phyloP scores from a whole-genome alignment of 1,140 invertebrate genomes.

The Telenomus remus region DNA sequence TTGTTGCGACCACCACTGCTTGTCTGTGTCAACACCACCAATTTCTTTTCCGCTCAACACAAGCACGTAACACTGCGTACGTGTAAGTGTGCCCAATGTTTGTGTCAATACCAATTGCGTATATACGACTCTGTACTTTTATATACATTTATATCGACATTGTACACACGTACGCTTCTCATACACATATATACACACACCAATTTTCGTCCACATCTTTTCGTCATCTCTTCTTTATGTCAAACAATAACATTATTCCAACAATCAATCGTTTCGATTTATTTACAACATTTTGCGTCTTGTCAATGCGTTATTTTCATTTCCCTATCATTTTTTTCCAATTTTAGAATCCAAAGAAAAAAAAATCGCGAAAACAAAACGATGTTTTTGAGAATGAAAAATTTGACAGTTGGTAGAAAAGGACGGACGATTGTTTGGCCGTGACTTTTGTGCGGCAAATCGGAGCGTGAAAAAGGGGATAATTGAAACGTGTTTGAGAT shows the following conservation, averaged over 20 bases:
- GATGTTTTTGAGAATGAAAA: constrained; percentile 2
- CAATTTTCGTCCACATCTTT: background rate
- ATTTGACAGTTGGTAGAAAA: constrained; percentile 13
- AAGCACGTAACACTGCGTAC: constrained; percentile 3
- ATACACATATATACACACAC: background rate
- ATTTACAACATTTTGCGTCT: too few species aligned
- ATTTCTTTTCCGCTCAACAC: constrained; percentile 16
- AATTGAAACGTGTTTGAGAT: constrained; percentile 15
- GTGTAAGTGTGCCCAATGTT: constrained; percentile 8
- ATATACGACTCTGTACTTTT: background rate
- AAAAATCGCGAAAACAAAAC: background rate
- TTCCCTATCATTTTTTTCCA: too few species aligned
- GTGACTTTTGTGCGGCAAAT: constrained; percentile 16
- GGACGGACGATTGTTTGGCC: background rate
- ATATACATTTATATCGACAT: constrained; percentile 9
- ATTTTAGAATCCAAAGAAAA: background rate
- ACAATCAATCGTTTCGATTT: too few species aligned
- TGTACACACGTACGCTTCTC: background rate
- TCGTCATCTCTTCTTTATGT: too few species aligned
- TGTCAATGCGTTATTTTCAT: too few species aligned
- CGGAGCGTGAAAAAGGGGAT: constrained; percentile 35
- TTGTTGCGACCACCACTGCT: constrained; percentile 41
- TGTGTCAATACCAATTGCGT: constrained; percentile 3
- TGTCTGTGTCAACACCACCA: constrained; percentile 38
- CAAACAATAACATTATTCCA: too few species aligned